Evolutionary conservation across 2,797 vertebrate species (phyloP).

Genomic region (Anas georgica): DNA sequence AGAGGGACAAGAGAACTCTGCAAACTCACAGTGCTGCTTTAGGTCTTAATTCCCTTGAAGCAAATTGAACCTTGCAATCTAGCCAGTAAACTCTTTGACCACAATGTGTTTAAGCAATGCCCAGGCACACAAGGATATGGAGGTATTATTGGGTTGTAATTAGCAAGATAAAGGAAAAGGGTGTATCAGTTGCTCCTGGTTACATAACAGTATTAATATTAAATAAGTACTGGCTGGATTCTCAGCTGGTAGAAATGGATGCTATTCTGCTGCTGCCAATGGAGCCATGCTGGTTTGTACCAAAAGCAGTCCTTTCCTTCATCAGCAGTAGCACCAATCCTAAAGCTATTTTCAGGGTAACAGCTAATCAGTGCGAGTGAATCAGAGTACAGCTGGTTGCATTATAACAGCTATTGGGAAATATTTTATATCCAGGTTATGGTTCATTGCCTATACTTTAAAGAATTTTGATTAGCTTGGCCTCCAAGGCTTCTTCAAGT

Average conservation of each 20-base stretch:
- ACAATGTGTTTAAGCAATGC: background rate
- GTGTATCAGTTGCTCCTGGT: background rate
- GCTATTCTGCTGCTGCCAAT: background rate
- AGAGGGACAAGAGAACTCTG: background rate
- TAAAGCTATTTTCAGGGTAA: background rate
- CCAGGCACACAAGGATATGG: background rate
- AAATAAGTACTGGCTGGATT: background rate
- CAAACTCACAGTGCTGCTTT: background rate
- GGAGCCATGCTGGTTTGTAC: background rate
- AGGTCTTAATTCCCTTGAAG: background rate
- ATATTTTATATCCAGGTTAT: background rate
- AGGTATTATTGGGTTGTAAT: too few species aligned
- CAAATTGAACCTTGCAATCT: background rate
- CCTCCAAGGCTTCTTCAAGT: background rate
- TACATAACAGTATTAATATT: background rate
- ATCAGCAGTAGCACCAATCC: background rate
- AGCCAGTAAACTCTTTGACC: fast-evolving
- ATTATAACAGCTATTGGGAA: background rate
- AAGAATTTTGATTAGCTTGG: background rate
- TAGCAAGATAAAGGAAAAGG: background rate
- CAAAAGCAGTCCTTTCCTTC: background rate
- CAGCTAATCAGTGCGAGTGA: background rate
- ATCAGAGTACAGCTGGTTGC: background rate
- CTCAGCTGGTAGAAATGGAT: background rate
- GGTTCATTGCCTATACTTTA: background rate